Evolutionary conservation across 1,140 invertebrate species (phyloP).

Genomic region (Gryon sp.): DNA sequence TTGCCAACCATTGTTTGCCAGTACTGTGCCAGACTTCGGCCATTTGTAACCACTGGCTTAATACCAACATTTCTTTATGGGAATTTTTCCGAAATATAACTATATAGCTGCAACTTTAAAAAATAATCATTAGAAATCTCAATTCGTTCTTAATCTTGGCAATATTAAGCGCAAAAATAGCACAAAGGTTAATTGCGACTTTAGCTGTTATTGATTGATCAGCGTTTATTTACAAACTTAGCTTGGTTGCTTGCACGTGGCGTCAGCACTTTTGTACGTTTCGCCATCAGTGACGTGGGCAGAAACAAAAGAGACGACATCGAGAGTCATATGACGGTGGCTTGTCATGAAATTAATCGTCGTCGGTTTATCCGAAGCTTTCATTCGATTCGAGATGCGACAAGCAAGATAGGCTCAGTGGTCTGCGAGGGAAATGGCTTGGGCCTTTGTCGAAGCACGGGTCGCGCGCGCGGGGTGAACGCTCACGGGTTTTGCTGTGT

Average conservation of each 20-base stretch:
- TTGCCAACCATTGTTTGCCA: too few relatives aligned
- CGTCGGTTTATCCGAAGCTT: slow-evolving; percentile 69
- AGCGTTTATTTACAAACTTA: slow-evolving; percentile 16
- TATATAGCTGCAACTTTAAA: too few relatives aligned
- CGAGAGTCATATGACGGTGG: slow-evolving; percentile 49
- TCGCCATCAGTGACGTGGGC: not conserved
- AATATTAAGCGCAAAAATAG: not conserved
- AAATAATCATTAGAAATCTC: not conserved
- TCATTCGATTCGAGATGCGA: slow-evolving; percentile 72
- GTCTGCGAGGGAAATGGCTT: slow-evolving; percentile 34
- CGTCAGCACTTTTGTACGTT: slow-evolving; percentile 42
- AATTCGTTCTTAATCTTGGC: slow-evolving; percentile 6
- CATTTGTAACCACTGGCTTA: too few relatives aligned
- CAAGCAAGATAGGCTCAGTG: slow-evolving; percentile 58
- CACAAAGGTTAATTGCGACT: slow-evolving; percentile 20
- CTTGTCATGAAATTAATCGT: slow-evolving; percentile 74
- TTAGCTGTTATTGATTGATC: slow-evolving; percentile 37
- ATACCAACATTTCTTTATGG: too few relatives aligned
- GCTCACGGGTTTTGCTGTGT: too few relatives aligned
- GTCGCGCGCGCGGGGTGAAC: slow-evolving; percentile 24
- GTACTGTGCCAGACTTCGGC: too few relatives aligned
- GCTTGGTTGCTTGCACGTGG: slow-evolving; percentile 30
- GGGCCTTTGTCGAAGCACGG: slow-evolving; percentile 31
- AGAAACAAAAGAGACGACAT: slow-evolving; percentile 26
- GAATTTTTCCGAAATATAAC: too few relatives aligned